Evolutionary conservation across 1,140 invertebrate species (phyloP).

Genomic region (Listronotus oregonensis): DNA sequence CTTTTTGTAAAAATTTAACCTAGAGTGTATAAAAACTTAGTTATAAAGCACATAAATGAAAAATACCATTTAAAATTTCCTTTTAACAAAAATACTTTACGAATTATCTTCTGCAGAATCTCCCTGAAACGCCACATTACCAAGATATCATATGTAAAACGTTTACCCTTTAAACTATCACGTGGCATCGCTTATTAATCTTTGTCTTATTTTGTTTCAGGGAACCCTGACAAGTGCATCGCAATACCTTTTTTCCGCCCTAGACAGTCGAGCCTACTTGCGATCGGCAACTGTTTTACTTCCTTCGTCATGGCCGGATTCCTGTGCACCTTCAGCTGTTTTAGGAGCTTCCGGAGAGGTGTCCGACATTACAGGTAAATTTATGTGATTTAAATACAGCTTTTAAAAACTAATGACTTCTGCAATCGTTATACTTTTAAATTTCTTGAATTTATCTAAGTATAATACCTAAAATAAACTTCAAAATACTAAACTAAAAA

Average conservation of each 20-base stretch:
- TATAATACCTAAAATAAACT: too few relatives aligned
- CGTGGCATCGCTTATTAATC: conserved; percentile 23
- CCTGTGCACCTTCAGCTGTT: conserved; percentile 54
- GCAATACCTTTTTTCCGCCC: conserved; percentile 59
- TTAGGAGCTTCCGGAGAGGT: conserved; percentile 56
- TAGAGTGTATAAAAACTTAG: too few relatives aligned
- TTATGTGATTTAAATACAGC: not conserved
- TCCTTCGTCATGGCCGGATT: conserved; percentile 61
- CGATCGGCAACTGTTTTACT: conserved; percentile 61
- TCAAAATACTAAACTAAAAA: too few relatives aligned
- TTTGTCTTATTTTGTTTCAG: conserved; percentile 54
- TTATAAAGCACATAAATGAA: too few relatives aligned
- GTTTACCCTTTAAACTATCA: conserved; percentile 19
- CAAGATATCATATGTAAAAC: not conserved
- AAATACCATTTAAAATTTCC: too few relatives aligned
- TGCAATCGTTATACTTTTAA: too few relatives aligned
- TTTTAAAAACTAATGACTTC: too few relatives aligned
- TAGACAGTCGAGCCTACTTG: conserved; percentile 61
- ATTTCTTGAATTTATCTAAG: too few relatives aligned
- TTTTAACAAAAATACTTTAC: too few relatives aligned
- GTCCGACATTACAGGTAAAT: conserved; percentile 57
- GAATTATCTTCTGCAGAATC: too few relatives aligned
- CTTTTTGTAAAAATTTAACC: too few relatives aligned
- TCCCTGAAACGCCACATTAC: too few relatives aligned
- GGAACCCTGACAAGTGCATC: conserved; percentile 59